Conservation (phyloP, 2,888 invertebrate species). For the Bellardia pandia region DNA sequence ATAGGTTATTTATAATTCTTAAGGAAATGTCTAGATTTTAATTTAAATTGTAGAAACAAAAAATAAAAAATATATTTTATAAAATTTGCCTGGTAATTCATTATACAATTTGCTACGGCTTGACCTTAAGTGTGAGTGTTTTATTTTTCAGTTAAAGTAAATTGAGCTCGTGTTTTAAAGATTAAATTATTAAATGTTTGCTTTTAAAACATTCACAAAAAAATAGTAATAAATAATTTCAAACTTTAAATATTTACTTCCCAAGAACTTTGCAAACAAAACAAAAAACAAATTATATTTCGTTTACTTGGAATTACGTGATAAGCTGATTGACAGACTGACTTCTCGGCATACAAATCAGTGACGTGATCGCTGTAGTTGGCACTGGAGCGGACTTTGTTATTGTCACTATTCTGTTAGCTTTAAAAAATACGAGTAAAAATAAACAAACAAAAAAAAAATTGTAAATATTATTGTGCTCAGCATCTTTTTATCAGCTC, state of each 20-base stretch:
- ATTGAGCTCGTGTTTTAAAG: constrained; percentile 5
- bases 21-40: constrained; percentile 37
- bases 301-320: constrained; percentile 28
- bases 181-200: constrained; percentile 16
- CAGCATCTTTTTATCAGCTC: constrained; percentile 32
- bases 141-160: not conserved
- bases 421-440: not conserved
- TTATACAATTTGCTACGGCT: constrained; percentile 3
- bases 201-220: too few species aligned
- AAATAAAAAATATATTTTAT: not conserved
- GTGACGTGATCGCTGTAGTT: constrained; percentile 48
- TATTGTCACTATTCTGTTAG: constrained; percentile 21
- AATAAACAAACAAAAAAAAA: not conserved
- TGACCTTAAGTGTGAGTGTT: constrained; percentile 49
- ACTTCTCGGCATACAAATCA: constrained; percentile 19
- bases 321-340: constrained; percentile 28
- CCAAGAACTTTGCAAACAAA: not conserved
- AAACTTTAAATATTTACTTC: constrained; percentile 13
- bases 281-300: not conserved
- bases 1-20: constrained; percentile 63
- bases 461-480: constrained; percentile 8
- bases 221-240: not conserved
- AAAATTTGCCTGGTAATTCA: constrained; percentile 12
- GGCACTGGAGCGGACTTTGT: constrained; percentile 1
- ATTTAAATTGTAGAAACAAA: constrained; percentile 4